Percentiles rank a stretch among this genome's conserved stretches.
These are phyloP conservation scores for Athalia circularis DNA, from an alignment of 2,888 invertebrate genomes.

Conservation along the genomic window DNA sequence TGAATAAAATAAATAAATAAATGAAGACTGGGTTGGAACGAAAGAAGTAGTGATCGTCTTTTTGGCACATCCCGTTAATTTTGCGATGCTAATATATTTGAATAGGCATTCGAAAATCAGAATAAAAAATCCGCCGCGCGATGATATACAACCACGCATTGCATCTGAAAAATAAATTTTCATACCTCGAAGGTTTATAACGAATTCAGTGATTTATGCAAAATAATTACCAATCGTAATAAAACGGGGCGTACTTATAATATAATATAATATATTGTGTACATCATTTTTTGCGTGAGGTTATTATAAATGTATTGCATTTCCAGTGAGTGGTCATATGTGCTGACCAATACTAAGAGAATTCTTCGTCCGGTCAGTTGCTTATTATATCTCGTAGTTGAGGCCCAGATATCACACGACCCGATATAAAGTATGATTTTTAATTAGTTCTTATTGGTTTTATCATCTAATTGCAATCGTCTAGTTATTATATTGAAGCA, in stretches of 20 bases:
- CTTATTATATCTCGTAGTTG: slow-evolving; percentile 7
- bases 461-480: slow-evolving; percentile 1
- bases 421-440: slow-evolving; percentile 25
- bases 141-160: neutral
- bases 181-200: too few species aligned
- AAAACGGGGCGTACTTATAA: neutral
- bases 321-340: slow-evolving; percentile 72
- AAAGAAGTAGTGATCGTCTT: neutral
- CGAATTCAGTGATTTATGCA: slow-evolving; percentile 21
- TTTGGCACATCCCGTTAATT: slow-evolving; percentile 14
- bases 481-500: neutral
- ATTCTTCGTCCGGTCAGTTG: slow-evolving; percentile 23
- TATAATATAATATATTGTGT: slow-evolving; percentile 4
- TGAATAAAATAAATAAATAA: neutral
- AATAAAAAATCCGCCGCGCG: neutral
- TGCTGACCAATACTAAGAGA: slow-evolving; percentile 67
- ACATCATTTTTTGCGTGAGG: neutral
- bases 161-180: too few species aligned
- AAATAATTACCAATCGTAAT: slow-evolving; percentile 10
- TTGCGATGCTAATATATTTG: neutral
- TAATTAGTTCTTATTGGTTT: slow-evolving; percentile 34
- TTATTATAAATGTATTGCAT: slow-evolving; percentile 59
- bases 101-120: neutral
- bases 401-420: slow-evolving; percentile 44
- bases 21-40: neutral